Evolutionary conservation across 1,140 invertebrate genomes (phyloP), one percentile per base, ranked within the genome.

Genomic region (Trichonephila inaurata): DNA sequence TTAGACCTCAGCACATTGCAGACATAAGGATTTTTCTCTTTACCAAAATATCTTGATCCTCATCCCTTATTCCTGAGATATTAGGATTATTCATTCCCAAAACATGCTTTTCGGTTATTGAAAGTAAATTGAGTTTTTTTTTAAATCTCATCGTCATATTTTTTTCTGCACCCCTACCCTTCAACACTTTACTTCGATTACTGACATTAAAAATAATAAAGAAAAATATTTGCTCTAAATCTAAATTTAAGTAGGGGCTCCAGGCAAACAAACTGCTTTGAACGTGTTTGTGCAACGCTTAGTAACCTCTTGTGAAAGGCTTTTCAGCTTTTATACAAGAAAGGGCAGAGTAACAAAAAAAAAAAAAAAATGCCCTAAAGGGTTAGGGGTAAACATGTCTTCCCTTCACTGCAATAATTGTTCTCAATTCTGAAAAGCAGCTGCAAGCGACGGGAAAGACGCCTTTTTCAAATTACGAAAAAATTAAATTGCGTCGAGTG

Each of bases 191-290:
- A 62, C 72, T n/a, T 60, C 61, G 89, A 91, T 91, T 91, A 82
- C 72, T 62, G 72, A 69, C 89, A 81, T 82, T 72, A 61, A 91
- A 91, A 91, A 91, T 91, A 91, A 91, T 82, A 82, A 91, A 91
- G 69, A 91, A 91, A 90, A 82, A 91, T 91, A 82, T 91, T 81
- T 82, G 89, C 60, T 19, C 69, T 61, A 91, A 91, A 91, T 82
- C 72, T 69, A 91, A 91, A 91, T 91, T 91, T 91, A 91, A 91
- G 72, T 82, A 69, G 89, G 58, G 24, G 72, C 89, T 82, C 10
- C 72, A n/a, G 89, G 72, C 69, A 60, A 90, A 90, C 40, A 90
- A 77, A 64, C 64, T 81, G 64, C 58, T 44, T 51, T 89, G 64
- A 72, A 33, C 40, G 19, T 91, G 72, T 82, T 91, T 91, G 89